Percentiles rank a stretch among this genome's conserved stretches.
These are phyloP conservation scores for Hypsopygia costalis DNA, from an alignment of 2,888 invertebrate species.

Conservation along the genomic window DNA sequence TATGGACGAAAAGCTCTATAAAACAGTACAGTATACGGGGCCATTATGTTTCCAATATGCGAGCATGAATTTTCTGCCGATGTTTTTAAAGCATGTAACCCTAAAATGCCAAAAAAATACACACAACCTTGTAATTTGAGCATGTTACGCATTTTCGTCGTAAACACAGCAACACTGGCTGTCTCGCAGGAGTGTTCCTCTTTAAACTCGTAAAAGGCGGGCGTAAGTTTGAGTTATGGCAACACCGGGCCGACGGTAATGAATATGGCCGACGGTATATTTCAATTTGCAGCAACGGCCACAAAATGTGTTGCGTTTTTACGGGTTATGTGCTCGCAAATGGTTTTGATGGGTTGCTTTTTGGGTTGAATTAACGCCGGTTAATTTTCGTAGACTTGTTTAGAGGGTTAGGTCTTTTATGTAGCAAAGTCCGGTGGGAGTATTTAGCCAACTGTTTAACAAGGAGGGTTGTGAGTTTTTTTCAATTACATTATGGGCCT, in stretches of 20 bases:
- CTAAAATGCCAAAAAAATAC: no score
- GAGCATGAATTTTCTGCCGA: not conserved
- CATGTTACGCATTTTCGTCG: no score
- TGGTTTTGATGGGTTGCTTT: not conserved
- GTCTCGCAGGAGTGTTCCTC: slow-evolving; percentile 49
- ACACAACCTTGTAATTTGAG: no score
- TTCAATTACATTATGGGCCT: no score
- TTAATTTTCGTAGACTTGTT: no score
- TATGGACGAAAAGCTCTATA: no score
- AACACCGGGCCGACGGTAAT: slow-evolving; percentile 58
- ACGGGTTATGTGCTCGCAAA: slow-evolving; percentile 17
- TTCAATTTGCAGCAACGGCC: slow-evolving; percentile 38
- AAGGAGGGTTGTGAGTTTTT: no score
- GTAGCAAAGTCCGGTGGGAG: no score
- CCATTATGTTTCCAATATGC: no score
- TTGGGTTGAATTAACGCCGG: not conserved
- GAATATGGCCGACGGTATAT: slow-evolving; percentile 61
- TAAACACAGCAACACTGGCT: slow-evolving; percentile 5
- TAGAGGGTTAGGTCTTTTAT: no score
- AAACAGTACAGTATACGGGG: no score
- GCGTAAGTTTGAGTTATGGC: slow-evolving; percentile 68
- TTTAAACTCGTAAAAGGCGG: slow-evolving; percentile 49
- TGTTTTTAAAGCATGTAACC: not conserved
- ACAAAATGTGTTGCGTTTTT: slow-evolving; percentile 39
- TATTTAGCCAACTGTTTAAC: no score